Conservation (phyloP, 2,888 invertebrate genomes). For the Nephrocerus scutellatus region DNA sequence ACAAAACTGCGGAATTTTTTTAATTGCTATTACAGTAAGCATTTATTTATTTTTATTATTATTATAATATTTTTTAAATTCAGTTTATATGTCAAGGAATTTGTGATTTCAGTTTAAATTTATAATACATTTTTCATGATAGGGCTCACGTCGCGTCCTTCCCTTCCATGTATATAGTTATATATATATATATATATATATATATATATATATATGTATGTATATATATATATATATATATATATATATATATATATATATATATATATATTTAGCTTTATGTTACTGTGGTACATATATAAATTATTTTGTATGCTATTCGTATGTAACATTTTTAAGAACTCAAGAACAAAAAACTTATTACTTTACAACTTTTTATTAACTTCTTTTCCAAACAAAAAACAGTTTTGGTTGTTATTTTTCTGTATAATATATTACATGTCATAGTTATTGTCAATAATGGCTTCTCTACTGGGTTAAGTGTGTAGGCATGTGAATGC, state of each 20-base stretch:
- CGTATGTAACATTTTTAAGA: neutral
- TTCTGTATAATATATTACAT: constrained; percentile 19
- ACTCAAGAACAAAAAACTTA: constrained; percentile 1
- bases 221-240: neutral
- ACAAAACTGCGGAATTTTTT: neutral
- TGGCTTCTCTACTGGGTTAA: too few relatives aligned
- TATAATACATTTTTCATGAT: neutral
- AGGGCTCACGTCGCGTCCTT: neutral
- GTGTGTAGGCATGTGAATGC: too few relatives aligned
- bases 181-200: constrained; percentile 5
- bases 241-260: neutral
- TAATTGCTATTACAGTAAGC: neutral
- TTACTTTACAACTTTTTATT: constrained; percentile 9
- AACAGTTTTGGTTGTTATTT: too few relatives aligned
- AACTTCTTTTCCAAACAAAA: constrained; percentile 3
- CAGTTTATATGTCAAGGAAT: neutral
- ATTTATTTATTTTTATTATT: neutral
- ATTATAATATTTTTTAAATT: neutral
- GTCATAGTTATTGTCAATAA: constrained; percentile 20
- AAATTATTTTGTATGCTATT: neutral
- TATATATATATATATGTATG: constrained; percentile 8
- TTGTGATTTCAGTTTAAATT: neutral
- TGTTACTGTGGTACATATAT: constrained; percentile 20
- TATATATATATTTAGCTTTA: constrained; percentile 8
- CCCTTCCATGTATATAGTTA: constrained; percentile 3